A percentile compares a stretch with the other conserved stretches of the same genome.
These are phyloP conservation scores for Ficedula albicollis DNA, from an alignment of 2,797 vertebrate species.

Conservation along the genomic window DNA sequence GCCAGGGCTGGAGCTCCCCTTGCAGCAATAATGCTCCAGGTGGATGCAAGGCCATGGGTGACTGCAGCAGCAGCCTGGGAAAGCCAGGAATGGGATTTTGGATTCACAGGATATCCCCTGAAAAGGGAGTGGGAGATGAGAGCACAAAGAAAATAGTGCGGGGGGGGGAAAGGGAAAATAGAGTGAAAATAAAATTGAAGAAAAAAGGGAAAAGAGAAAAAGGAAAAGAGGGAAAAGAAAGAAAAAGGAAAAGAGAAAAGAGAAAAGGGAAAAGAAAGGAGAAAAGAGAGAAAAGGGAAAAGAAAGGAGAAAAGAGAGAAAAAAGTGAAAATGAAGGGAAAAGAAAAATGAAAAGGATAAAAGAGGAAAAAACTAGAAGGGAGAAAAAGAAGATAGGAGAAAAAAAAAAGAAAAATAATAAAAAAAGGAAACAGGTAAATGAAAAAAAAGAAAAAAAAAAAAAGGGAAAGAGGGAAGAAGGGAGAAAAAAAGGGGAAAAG, in stretches of 20 bases:
- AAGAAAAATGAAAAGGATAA: neutral
- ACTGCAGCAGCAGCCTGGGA: neutral
- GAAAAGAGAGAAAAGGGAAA: too few species aligned
- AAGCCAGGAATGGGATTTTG: neutral
- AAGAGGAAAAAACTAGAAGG: accelerated
- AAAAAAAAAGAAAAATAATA: neutral
- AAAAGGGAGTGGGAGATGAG: neutral
- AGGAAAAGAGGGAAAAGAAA: neutral
- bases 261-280: neutral
- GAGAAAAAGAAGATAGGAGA: neutral
- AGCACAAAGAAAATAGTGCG: neutral
- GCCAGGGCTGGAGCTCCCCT: neutral
- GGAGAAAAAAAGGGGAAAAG: accelerated
- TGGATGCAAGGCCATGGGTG: accelerated
- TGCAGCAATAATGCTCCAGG: accelerated
- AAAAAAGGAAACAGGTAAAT: neutral
- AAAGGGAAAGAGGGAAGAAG: accelerated
- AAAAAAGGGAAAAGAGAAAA: neutral
- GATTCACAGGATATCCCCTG: neutral
- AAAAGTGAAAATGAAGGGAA: neutral
- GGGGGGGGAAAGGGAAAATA: accelerated
- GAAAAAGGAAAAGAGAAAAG: too few species aligned
- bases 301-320: too few species aligned
- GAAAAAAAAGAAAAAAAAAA: accelerated
- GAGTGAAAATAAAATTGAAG: neutral